phyloP scores from a whole-genome alignment of 2,797 vertebrate species.

The Pogonophryne albipinna region DNA sequence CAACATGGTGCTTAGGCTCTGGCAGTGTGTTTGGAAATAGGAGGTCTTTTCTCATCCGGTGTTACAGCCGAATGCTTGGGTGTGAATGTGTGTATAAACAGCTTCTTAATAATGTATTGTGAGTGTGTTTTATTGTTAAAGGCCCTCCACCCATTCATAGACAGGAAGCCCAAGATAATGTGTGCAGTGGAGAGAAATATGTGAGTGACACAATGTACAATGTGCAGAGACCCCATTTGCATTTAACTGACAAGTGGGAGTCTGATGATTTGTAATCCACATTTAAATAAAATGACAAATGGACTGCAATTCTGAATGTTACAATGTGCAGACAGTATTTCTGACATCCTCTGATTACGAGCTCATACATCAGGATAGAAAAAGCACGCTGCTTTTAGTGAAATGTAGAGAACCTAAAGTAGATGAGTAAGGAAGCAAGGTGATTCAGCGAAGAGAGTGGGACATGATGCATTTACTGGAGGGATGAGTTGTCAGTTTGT shows the following conservation, averaged over 20 bases:
- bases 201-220: constrained; percentile 11
- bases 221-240: constrained; percentile 28
- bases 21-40: constrained; percentile 28
- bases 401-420: background rate
- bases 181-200: constrained; percentile 28
- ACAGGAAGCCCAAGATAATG: constrained; percentile 40
- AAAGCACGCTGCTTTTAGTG: background rate
- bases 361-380: background rate
- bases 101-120: constrained; percentile 47
- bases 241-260: constrained; percentile 25
- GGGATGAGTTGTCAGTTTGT: constrained; percentile 36
- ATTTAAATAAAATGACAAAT: background rate
- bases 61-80: constrained; percentile 11
- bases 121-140: constrained; percentile 38
- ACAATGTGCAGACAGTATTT: background rate
- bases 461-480: constrained; percentile 2
- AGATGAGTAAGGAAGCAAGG: background rate
- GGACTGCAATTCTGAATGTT: background rate
- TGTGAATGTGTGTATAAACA: constrained; percentile 51
- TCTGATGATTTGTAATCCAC: background rate
- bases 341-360: constrained; percentile 8
- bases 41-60: constrained; percentile 27
- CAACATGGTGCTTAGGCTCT: constrained; percentile 21
- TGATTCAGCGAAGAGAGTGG: constrained; percentile 27
- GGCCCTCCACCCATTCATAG: constrained; percentile 40